phyloP scores from a whole-genome alignment of 2,797 vertebrate species.

The Girardinus metallicus region DNA sequence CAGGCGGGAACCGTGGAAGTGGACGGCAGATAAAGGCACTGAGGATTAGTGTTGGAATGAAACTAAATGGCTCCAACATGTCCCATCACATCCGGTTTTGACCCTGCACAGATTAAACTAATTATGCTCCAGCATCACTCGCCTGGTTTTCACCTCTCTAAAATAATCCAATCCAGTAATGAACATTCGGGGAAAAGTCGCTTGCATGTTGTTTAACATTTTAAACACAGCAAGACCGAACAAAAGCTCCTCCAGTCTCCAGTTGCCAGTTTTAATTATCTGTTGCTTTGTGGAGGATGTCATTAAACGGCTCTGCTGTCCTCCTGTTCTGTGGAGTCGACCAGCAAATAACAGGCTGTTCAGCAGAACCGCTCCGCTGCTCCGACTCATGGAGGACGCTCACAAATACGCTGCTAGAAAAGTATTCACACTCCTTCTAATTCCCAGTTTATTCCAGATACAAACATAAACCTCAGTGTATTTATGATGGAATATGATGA shows the following conservation, averaged over 20 bases:
- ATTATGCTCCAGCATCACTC: background rate
- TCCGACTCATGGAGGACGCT: constrained; percentile 2
- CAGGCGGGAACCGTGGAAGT: constrained; percentile 22
- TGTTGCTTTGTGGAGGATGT: constrained; percentile 21
- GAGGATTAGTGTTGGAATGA: constrained; percentile 33
- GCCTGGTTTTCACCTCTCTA: constrained; percentile 47
- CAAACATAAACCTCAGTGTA: background rate
- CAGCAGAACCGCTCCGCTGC: constrained; percentile 2
- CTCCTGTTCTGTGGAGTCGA: constrained; percentile 14
- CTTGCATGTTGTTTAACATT: constrained; percentile 36
- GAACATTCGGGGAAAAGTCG: constrained; percentile 57
- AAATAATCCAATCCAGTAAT: constrained; percentile 67
- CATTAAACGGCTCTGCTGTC: constrained; percentile 32
- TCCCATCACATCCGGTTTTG: constrained; percentile 23
- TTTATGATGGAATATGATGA: background rate
- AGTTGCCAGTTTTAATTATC: constrained; percentile 38
- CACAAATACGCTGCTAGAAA: background rate
- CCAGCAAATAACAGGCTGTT: constrained; percentile 17
- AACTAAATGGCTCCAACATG: constrained; percentile 11
- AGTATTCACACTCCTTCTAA: background rate
- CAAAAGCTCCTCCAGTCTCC: constrained; percentile 36
- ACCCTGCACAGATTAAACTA: constrained; percentile 14
- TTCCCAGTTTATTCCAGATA: background rate
- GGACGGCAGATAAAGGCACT: constrained; percentile 56
- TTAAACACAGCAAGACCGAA: constrained; percentile 43